These are phyloP conservation scores for Drosophila sechellia DNA, from an alignment of 1,140 invertebrate genomes.

Conservation along the genomic window DNA sequence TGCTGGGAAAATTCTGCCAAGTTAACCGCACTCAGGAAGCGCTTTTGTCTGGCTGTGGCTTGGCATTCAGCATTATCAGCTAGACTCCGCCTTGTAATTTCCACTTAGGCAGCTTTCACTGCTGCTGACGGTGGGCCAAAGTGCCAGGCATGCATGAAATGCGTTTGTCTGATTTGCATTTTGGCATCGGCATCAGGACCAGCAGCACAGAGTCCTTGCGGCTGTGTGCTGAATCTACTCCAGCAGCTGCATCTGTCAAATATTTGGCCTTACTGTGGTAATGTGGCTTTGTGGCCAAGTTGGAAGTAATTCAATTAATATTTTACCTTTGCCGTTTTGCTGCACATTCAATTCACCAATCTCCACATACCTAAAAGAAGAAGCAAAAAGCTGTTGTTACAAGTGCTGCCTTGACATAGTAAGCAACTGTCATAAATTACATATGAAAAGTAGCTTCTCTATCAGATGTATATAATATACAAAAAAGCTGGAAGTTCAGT, in stretches of 20 bases:
- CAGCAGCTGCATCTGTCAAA: conserved; percentile 30
- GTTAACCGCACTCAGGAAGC: conserved; percentile 22
- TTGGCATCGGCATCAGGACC: conserved; percentile 27
- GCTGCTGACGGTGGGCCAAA: conserved; percentile 2
- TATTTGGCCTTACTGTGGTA: conserved; percentile 39
- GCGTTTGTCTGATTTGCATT: conserved; percentile 77
- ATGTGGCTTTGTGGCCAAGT: conserved; percentile 42
- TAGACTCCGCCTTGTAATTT: conserved; percentile 26
- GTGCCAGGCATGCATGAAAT: conserved; percentile 68
- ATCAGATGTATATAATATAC: neutral
- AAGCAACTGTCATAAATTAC: neutral
- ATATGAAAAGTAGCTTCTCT: neutral
- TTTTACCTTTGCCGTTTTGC: conserved; percentile 42
- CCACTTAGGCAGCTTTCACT: conserved; percentile 8
- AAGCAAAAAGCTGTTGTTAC: conserved; percentile 27
- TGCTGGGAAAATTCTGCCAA: conserved; percentile 7
- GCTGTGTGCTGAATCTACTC: conserved; percentile 28
- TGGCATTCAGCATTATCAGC: conserved; percentile 29
- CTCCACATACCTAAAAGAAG: conserved; percentile 55
- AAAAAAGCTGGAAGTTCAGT: neutral
- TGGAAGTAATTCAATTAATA: conserved; percentile 43
- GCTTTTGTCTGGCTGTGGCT: conserved; percentile 33
- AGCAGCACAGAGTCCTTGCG: conserved; percentile 24
- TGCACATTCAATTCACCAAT: conserved; percentile 25
- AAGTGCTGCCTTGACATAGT: neutral